These are phyloP conservation scores for Mirounga angustirostris DNA, from an alignment of 2,113 vertebrate genomes.

Conservation along the genomic window DNA sequence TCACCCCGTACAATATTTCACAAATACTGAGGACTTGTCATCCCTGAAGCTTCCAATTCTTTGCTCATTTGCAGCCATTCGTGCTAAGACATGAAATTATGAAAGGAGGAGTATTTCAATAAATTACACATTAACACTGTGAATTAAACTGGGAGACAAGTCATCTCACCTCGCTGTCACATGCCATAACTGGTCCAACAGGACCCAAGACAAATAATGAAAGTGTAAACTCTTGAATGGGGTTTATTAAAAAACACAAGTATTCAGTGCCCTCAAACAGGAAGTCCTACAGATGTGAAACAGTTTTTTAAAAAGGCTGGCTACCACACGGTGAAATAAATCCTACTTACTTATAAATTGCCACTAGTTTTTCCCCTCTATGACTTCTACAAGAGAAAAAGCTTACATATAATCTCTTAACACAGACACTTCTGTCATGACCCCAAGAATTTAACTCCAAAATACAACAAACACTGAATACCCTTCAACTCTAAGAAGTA, in stretches of 20 bases:
- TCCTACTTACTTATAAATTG: not conserved
- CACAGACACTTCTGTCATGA: not conserved
- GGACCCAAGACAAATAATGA: not conserved
- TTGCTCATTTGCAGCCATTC: not conserved
- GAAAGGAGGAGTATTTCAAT: not conserved
- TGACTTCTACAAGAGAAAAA: not conserved
- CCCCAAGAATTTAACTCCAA: not conserved
- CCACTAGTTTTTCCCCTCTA: not conserved
- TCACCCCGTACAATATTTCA: not conserved
- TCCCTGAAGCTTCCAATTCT: not conserved
- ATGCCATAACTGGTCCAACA: rapidly evolving
- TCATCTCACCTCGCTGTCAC: not conserved
- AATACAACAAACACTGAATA: not conserved
- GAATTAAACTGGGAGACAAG: not conserved
- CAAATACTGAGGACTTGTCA: not conserved
- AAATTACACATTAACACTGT: not conserved
- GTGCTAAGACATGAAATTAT: not conserved
- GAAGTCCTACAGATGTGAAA: not conserved
- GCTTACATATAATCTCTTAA: not conserved
- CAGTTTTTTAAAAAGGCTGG: not conserved
- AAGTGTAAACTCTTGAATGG: not conserved
- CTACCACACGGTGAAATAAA: not conserved
- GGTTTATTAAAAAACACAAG: not conserved
- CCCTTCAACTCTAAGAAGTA: not conserved
- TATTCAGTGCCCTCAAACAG: not conserved